Conservation (phyloP, 2,113 vertebrate genomes). For the Dryoscopus gambensis region DNA sequence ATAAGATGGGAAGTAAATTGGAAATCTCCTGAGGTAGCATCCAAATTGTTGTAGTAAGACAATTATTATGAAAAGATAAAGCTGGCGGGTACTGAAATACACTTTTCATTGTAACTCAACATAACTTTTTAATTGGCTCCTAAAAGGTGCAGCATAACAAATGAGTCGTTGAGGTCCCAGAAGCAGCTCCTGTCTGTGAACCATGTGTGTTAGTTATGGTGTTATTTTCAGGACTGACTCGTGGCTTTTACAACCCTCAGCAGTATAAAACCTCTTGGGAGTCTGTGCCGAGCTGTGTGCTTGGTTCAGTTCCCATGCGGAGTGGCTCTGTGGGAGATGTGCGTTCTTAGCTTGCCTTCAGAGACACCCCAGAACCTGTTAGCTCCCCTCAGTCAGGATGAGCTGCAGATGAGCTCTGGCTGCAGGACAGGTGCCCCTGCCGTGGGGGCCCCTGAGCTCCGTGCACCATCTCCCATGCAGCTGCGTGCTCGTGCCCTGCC, state of each 20-base stretch:
- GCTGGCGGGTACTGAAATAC: rapidly evolving
- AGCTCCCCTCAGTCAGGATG: neutral
- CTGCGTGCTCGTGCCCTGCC: neutral
- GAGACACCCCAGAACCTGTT: too few species aligned
- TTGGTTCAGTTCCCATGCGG: rapidly evolving
- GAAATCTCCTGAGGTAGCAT: neutral
- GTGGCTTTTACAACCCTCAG: neutral
- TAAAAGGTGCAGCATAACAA: neutral
- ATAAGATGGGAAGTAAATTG: neutral
- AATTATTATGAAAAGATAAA: neutral
- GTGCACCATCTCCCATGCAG: neutral
- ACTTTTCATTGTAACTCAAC: neutral
- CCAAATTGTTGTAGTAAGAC: neutral
- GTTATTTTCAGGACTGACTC: neutral
- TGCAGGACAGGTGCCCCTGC: neutral
- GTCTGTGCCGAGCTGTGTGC: rapidly evolving
- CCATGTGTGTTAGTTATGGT: neutral
- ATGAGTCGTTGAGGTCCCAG: neutral
- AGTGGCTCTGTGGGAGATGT: neutral
- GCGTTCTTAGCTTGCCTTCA: neutral
- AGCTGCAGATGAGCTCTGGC: neutral
- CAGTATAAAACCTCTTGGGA: neutral
- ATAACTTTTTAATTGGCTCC: neutral
- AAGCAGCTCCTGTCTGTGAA: neutral
- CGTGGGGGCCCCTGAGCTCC: rapidly evolving